These are phyloP conservation scores for Chiloscyllium punctatum DNA, from an alignment of 2,797 vertebrate genomes.

Conservation along the genomic window DNA sequence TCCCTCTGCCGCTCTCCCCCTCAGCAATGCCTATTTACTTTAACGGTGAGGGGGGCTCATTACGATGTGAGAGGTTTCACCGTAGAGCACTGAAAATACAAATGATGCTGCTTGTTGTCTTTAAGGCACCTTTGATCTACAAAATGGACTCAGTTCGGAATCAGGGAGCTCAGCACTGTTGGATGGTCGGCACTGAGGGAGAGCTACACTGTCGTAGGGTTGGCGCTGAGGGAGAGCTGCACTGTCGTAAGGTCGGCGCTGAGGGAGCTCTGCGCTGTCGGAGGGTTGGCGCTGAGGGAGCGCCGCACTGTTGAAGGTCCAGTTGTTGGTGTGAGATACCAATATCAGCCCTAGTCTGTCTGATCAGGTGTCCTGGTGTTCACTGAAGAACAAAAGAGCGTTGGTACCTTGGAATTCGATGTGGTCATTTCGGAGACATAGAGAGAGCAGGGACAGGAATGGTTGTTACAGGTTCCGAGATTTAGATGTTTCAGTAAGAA, in stretches of 20 bases:
- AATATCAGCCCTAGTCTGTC: not conserved
- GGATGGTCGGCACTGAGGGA: too few species aligned
- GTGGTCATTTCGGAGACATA: too few species aligned
- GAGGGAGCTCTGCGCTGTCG: too few species aligned
- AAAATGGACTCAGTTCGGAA: not conserved
- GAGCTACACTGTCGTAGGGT: too few species aligned
- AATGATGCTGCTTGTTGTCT: not conserved
- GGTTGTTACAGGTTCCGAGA: too few species aligned
- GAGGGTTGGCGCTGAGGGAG: too few species aligned
- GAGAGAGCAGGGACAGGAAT: too few species aligned
- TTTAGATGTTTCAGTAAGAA: too few species aligned
- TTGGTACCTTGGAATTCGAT: too few species aligned
- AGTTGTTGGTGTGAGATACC: not conserved
- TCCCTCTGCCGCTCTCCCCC: too few species aligned
- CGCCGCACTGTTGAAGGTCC: too few species aligned
- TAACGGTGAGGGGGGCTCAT: not conserved
- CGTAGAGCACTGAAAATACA: not conserved
- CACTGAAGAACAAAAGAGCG: not conserved
- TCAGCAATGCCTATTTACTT: not conserved
- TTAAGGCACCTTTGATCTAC: not conserved
- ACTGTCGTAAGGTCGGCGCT: not conserved
- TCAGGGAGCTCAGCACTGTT: too few species aligned
- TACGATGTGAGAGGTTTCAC: not conserved
- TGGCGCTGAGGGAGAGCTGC: not conserved
- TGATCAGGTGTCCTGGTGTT: not conserved